Conservation (phyloP, 2,888 invertebrate species). For the Clusia tigrina region DNA sequence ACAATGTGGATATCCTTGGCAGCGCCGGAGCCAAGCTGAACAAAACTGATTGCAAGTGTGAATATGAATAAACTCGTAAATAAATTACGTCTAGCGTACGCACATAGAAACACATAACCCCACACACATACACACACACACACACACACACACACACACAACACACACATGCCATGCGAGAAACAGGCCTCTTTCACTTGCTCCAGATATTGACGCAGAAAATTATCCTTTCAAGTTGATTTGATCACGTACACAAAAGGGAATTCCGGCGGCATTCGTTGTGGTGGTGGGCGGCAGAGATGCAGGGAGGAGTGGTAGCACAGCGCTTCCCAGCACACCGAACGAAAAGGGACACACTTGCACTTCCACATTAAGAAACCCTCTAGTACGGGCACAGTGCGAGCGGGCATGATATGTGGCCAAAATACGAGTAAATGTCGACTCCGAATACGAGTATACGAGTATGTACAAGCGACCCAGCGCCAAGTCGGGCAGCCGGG, state of each 20-base stretch:
- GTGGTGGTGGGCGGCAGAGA: too few species aligned
- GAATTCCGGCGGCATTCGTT: constrained; percentile 51
- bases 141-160: constrained; percentile 17
- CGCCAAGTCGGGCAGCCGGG: too few species aligned
- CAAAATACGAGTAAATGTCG: constrained; percentile 53
- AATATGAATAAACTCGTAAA: constrained; percentile 55
- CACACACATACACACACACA: constrained; percentile 10
- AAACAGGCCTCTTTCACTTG: constrained; percentile 10
- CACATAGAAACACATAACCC: constrained; percentile 24
- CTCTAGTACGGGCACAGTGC: constrained; percentile 15
- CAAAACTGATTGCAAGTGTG: constrained; percentile 53
- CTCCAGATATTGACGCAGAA: constrained; percentile 39
- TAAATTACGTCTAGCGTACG: constrained; percentile 52
- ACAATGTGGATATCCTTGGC: not conserved
- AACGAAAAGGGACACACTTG: constrained; percentile 54
- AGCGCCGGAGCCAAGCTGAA: not conserved
- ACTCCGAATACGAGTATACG: too few species aligned
- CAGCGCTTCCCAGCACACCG: constrained; percentile 58
- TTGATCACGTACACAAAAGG: constrained; percentile 64
- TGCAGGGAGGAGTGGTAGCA: too few species aligned
- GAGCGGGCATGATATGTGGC: constrained; percentile 19
- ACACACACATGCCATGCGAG: constrained; percentile 21
- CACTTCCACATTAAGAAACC: constrained; percentile 57
- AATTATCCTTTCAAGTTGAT: constrained; percentile 65
- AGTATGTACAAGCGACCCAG: too few species aligned